Evolutionary conservation across 2,113 vertebrate species (phyloP).

Genomic region (Anoura caudifer): DNA sequence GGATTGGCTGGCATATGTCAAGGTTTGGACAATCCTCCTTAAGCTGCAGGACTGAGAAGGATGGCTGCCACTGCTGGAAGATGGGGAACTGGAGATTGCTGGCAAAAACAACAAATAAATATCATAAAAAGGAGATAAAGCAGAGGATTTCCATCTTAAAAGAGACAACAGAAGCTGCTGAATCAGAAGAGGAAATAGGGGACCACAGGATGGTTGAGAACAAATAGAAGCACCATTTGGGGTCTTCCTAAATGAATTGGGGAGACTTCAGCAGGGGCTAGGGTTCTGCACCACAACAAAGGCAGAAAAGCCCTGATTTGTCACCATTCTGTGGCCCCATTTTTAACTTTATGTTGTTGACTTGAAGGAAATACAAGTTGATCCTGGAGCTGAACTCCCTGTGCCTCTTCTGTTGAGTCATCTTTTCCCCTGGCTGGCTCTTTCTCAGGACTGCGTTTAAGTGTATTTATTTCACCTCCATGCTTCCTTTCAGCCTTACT

Average conservation of each 20-base stretch:
- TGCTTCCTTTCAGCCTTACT: neutral
- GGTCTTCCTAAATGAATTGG: neutral
- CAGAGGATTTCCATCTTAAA: neutral
- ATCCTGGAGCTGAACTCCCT: neutral
- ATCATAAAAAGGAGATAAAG: neutral
- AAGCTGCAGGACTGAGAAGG: neutral
- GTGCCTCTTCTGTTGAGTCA: neutral
- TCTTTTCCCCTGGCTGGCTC: neutral
- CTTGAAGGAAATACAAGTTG: neutral
- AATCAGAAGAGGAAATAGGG: neutral
- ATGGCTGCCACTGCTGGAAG: neutral
- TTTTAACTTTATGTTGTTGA: neutral
- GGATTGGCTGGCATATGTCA: neutral
- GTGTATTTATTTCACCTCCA: neutral
- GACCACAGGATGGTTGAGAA: neutral
- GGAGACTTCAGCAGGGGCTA: neutral
- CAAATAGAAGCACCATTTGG: neutral
- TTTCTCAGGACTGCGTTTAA: neutral
- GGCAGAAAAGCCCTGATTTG: neutral
- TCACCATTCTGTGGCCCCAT: neutral
- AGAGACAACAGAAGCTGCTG: neutral
- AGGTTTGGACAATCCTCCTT: neutral
- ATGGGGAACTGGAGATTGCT: neutral
- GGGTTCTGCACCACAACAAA: neutral
- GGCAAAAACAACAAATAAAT: neutral